These are phyloP conservation scores for Mustela erminea DNA, from an alignment of 2,797 vertebrate genomes.

Conservation along the genomic window DNA sequence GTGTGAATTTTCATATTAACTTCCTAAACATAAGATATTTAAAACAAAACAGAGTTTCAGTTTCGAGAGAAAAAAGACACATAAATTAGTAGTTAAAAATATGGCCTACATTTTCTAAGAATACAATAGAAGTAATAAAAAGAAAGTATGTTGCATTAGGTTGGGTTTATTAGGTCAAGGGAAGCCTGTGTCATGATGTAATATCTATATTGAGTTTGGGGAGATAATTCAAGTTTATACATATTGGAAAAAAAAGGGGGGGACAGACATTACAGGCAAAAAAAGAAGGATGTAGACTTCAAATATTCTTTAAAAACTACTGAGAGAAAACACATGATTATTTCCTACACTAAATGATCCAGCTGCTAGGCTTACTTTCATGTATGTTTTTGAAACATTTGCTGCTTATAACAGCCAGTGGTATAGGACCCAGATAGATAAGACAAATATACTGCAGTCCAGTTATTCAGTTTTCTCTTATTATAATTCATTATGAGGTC, in stretches of 20 bases:
- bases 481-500: neutral
- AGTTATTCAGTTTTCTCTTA: neutral
- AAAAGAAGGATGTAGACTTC: conserved; percentile 9
- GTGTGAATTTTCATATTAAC: neutral
- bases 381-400: neutral
- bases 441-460: neutral
- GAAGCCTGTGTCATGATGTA: neutral
- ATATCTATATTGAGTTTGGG: neutral
- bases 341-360: neutral
- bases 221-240: neutral
- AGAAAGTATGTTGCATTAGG: neutral
- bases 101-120: neutral
- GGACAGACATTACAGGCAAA: neutral
- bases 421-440: neutral
- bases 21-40: neutral
- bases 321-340: neutral
- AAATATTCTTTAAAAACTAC: neutral
- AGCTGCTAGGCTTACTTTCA: neutral
- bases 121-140: neutral
- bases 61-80: neutral
- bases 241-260: neutral
- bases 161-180: neutral
- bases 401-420: neutral
- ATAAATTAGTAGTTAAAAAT: neutral
- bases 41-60: neutral